These are phyloP conservation scores for Perithous albicinctus DNA, from an alignment of 2,888 invertebrate genomes.

Conservation along the genomic window DNA sequence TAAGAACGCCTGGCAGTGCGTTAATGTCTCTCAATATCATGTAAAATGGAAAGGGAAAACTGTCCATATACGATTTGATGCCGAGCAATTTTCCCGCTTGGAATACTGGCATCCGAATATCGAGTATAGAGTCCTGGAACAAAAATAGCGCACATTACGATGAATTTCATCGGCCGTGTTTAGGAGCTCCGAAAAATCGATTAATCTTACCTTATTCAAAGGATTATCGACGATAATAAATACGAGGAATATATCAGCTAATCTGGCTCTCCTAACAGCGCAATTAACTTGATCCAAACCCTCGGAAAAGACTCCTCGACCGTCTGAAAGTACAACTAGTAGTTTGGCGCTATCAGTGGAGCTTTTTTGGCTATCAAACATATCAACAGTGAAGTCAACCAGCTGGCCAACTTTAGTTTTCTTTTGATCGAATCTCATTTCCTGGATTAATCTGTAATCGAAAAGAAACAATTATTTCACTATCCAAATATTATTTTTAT, in stretches of 20 bases:
- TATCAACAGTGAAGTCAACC: constrained; percentile 91
- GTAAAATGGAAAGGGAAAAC: constrained; percentile 99
- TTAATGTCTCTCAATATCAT: constrained; percentile 95
- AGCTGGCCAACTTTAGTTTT: constrained; percentile 95
- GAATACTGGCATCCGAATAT: constrained; percentile 93
- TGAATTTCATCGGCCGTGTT: not conserved
- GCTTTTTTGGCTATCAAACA: constrained; percentile 87
- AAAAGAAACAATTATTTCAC: not conserved
- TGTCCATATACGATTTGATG: constrained; percentile 95
- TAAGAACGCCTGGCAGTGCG: constrained; percentile 94
- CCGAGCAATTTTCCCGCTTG: constrained; percentile 86
- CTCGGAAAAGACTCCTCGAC: constrained; percentile 95
- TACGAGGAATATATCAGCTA: constrained; percentile 95
- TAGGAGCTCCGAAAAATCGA: not conserved
- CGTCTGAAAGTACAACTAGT: constrained; percentile 97
- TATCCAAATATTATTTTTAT: too few species aligned
- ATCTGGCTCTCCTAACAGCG: constrained; percentile 92
- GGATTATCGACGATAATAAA: constrained; percentile 98
- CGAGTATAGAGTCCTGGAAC: constrained; percentile 94
- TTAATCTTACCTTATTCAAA: constrained; percentile 90
- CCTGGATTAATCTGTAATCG: constrained; percentile 89
- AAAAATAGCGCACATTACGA: constrained; percentile 58
- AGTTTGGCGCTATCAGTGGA: constrained; percentile 91
- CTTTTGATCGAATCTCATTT: constrained; percentile 94
- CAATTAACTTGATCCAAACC: constrained; percentile 91